Base-by-base conservation (phyloP, 2,888 invertebrate species). In the Caenorhabditis sulstoni region DNA sequence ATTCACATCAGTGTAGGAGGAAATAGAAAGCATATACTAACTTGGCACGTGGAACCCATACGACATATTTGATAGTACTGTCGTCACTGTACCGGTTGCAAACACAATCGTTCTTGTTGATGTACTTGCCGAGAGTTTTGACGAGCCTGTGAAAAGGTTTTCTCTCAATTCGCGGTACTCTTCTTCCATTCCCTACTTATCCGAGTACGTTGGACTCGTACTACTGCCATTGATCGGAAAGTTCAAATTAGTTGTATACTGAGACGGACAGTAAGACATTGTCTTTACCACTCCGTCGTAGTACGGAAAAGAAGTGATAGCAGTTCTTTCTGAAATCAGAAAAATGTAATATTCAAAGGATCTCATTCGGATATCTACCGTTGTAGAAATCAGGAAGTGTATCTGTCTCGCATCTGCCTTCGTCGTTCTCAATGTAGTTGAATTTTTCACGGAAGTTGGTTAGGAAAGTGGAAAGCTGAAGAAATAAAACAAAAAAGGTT, bases 1-100 rank as follows among this genome's bases (percentile, higher is more conserved):
- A 55, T n/a, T n/a, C n/a, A 22, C 12, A 20, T 37, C 9, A 18
- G 18, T 44, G 37, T 37, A 8, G 5, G 37, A 5, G 37, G 11
- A 37, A 12, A 57, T 57, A 35, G 29, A 37, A 12, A 12, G n/a
- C 16, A n/a, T 0, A 22, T 16, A 52, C 59, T 58, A 18, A 77
- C 77, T 53, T 1, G 0, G 67, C 18, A 37, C 78, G 20, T 5
- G 78, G 78, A 20, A 78, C 11, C 78, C 78, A 78, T 50, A 78
- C 16, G 9, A 73, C 35, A 18, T 55, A 55, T 14, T 73, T 67
- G 3, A 50, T 16, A 11, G 78, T 78, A 9, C 55, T 45, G 0
- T 12, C 11, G 39, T 78, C 71, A 8, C 14, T 0, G 16, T 20
- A 71, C 18, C 78, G 11, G 14, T 39, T 57, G 47, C 78, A 78